A percentile compares a stretch with the other conserved stretches of the same genome.
Conservation (phyloP, 2,113 vertebrate genomes). For the Perccottus glenii region DNA sequence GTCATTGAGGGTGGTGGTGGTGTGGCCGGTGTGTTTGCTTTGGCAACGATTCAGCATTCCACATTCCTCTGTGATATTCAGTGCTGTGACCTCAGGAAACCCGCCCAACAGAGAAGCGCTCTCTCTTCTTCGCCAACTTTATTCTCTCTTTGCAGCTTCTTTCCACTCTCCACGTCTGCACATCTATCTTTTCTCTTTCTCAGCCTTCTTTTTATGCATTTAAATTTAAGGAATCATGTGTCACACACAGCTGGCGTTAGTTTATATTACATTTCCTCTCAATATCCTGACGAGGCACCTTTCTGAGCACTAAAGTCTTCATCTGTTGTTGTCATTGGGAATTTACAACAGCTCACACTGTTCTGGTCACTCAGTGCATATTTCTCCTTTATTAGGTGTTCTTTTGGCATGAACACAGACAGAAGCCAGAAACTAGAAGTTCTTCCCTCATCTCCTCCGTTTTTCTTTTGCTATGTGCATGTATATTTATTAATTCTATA, state of each 20-base stretch:
- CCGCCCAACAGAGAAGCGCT: conserved; percentile 62
- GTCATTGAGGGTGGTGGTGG: conserved; percentile 70
- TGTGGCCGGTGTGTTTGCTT: conserved; percentile 73
- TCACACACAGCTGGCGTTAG: conserved; percentile 12
- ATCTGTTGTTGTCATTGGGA: conserved; percentile 39
- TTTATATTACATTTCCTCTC: conserved; percentile 43
- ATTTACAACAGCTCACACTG: conserved; percentile 44
- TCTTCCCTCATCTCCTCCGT: background rate
- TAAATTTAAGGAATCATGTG: conserved; percentile 52
- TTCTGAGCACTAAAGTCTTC: conserved; percentile 32
- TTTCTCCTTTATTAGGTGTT: conserved; percentile 61
- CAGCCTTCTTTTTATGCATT: conserved; percentile 53
- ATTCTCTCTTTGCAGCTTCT: conserved; percentile 21
- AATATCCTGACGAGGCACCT: conserved; percentile 22
- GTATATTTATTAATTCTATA: background rate
- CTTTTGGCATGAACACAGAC: conserved; percentile 16
- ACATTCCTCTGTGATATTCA: conserved; percentile 80
- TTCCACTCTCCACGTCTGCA: conserved; percentile 42
- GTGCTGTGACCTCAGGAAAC: conserved; percentile 80
- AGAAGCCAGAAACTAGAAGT: conserved; percentile 25
- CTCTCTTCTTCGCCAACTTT: conserved; percentile 34
- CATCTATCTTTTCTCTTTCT: conserved; percentile 24
- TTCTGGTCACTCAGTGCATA: conserved; percentile 37
- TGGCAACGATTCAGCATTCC: conserved; percentile 78
- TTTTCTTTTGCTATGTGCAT: conserved; percentile 2